Percentiles rank a stretch among this genome's conserved stretches.
Conservation (phyloP, 2,113 vertebrate genomes). For the Nestor notabilis region DNA sequence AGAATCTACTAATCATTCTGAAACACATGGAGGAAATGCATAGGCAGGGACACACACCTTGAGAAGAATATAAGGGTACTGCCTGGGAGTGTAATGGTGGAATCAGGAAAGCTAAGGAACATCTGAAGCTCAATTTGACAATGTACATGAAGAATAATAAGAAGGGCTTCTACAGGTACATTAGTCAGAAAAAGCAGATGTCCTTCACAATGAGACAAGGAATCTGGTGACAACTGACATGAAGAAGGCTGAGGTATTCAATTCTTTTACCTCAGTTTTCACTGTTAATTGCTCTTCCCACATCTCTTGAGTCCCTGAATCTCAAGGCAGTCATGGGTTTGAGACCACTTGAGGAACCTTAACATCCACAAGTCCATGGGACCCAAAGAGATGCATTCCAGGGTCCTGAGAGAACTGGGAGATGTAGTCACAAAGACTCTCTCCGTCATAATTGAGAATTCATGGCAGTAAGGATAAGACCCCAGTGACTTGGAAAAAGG, state of each 20-base stretch:
- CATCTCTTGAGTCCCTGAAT: not conserved
- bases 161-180: no score
- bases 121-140: not conserved
- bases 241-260: not conserved
- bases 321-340: not conserved
- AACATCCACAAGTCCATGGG: not conserved
- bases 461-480: not conserved
- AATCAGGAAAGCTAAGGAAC: not conserved
- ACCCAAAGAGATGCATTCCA: not conserved
- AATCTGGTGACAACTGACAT: not conserved
- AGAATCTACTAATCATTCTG: not conserved
- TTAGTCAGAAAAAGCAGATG: not conserved
- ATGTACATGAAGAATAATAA: not conserved
- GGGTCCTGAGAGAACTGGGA: not conserved
- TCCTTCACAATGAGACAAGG: not conserved
- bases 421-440: not conserved
- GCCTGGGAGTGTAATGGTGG: not conserved
- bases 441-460: not conserved
- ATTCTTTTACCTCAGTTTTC: not conserved
- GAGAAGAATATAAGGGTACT: not conserved
- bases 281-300: not conserved
- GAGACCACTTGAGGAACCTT: not conserved
- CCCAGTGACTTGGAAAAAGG: not conserved
- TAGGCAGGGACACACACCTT: accelerated
- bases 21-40: not conserved